Base-by-base conservation (phyloP, 2,113 vertebrate genomes). In the Campylorhamphus procurvoides region DNA sequence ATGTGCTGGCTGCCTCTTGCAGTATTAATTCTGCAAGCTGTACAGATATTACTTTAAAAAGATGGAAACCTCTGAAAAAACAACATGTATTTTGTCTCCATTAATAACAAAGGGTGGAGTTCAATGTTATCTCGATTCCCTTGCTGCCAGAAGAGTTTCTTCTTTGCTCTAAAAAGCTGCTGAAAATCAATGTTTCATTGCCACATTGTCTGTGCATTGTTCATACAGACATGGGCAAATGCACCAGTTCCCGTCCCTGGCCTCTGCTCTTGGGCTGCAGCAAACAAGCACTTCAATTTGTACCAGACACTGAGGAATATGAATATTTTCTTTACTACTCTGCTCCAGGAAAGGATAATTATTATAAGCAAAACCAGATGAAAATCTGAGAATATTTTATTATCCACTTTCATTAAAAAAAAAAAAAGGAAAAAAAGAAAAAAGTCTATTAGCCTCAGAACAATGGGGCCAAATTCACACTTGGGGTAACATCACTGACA, bases 341-440 rank as follows among this genome's bases (percentile, higher is more conserved):
- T 92, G 92, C 88, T 95, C 69, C 49, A 69, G 85, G 93, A 96
- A 97, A 92, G 80, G 53, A 93, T 96, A 95, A 97, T 96, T 94
- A 86, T 69, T 64, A 67, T 96, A 96, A 96, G 79, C 72, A 94
- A 96, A 96, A 84, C 90, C 96, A 97, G 94, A 96, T 93, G 96
- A 94, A 94, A 94, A 96, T 95, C 83, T 76, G 76, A 96, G 93
- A 89, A 95, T 96, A 97, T 95, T 97, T 96, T 94, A 96, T 89
- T 84, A 95, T 94, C 40, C 90, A 96, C 90, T 97, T 96, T 90
- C 94, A 93, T 94, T 96, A 3, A 49, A 82, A 95, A 59, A 49
- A 66, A 81, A 82, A 71, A 46, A 29, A 77, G 18, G 85, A 55
- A 37, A 37, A 94, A 83, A 79, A 42, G 87, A 85, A 71, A 59